These are phyloP conservation scores for Andricus grossulariae DNA, from an alignment of 1,140 invertebrate species.

Conservation along the genomic window DNA sequence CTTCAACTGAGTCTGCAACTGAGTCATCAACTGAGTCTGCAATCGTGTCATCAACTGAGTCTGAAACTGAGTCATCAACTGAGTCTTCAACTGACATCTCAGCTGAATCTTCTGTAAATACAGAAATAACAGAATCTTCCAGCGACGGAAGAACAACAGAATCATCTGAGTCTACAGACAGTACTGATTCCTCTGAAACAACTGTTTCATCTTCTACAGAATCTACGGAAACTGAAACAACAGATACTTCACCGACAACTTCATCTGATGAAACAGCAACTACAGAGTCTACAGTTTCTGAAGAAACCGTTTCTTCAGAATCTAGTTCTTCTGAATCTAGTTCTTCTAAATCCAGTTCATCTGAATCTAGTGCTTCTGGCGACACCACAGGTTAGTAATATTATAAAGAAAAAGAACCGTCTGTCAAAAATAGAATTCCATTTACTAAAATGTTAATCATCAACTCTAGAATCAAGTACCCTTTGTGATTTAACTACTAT, in stretches of 20 bases:
- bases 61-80: conserved; percentile 36
- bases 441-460: not conserved
- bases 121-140: conserved; percentile 19
- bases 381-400: conserved; percentile 33
- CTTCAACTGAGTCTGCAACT: conserved; percentile 38
- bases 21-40: conserved; percentile 41
- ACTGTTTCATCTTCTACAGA: conserved; percentile 37
- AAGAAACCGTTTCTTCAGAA: conserved; percentile 44
- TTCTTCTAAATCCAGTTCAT: conserved; percentile 33
- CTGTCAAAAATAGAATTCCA: too few relatives aligned
- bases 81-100: conserved; percentile 41
- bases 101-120: conserved; percentile 37
- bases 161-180: conserved; percentile 34
- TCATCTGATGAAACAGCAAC: conserved; percentile 56
- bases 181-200: conserved; percentile 41
- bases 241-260: conserved; percentile 44
- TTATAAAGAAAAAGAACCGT: not conserved
- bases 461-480: not conserved
- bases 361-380: conserved; percentile 35
- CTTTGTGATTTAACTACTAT: conserved; percentile 18
- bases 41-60: conserved; percentile 32
- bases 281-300: conserved; percentile 56
- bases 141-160: conserved; percentile 1
- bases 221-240: conserved; percentile 47
- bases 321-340: conserved; percentile 23